A percentile compares a stretch with the other conserved stretches of the same genome.
Conservation (phyloP, 2,797 vertebrate genomes). For the Mareca penelope region DNA sequence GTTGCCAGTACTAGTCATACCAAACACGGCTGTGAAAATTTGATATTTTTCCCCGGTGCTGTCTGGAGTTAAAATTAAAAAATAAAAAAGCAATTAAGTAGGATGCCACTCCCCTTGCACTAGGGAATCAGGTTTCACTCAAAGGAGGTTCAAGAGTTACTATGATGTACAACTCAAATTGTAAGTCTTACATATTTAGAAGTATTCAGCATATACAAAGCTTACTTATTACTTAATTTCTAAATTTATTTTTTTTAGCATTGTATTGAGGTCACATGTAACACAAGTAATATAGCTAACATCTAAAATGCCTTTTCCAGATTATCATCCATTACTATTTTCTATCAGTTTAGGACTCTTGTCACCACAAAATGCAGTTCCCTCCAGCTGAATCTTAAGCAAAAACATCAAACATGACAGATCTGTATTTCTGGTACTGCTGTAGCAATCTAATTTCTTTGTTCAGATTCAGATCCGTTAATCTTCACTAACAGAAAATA, state of each 20-base stretch:
- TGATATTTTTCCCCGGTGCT: background rate
- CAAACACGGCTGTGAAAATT: background rate
- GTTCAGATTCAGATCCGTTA: background rate
- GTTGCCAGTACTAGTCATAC: background rate
- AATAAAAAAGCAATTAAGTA: background rate
- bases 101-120: background rate
- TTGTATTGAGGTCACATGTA: background rate
- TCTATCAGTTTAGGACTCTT: background rate
- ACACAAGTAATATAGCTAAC: background rate
- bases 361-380: background rate
- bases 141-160: background rate
- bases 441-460: background rate
- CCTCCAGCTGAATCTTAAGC: background rate
- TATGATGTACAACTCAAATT: background rate
- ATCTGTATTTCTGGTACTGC: background rate
- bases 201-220: background rate
- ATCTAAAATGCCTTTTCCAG: background rate
- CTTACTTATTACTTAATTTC: background rate
- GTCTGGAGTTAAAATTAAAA: background rate
- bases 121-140: background rate
- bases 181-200: background rate
- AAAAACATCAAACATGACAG: background rate
- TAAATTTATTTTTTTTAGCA: background rate
- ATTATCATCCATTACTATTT: background rate
- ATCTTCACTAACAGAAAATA: background rate